phyloP scores from a whole-genome alignment of 2,797 vertebrate species.

The Neosilurus hyrtlii region DNA sequence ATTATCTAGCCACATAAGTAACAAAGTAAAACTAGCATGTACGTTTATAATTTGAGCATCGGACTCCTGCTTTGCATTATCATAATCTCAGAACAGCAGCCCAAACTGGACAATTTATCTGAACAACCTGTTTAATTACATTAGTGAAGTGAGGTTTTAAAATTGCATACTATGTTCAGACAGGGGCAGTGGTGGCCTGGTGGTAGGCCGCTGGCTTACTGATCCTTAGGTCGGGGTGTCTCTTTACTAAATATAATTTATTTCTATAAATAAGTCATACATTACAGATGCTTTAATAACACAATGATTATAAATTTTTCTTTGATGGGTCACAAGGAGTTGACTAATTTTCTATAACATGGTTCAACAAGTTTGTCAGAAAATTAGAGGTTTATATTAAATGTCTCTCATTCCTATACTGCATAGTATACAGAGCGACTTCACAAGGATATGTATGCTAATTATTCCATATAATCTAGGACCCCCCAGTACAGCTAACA shows the following conservation, averaged over 20 bases:
- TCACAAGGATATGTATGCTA: no score
- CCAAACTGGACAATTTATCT: neutral
- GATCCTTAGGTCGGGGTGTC: no score
- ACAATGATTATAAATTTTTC: neutral
- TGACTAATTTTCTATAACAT: neutral
- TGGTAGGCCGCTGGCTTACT: no score
- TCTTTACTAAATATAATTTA: no score
- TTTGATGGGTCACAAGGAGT: neutral
- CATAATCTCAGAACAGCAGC: neutral
- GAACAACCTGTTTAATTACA: neutral
- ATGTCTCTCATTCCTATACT: neutral
- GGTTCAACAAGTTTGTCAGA: neutral
- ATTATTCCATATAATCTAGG: no score
- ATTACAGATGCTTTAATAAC: neutral
- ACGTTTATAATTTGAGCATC: neutral
- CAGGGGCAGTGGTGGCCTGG: no score
- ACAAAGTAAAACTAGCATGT: neutral
- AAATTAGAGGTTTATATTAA: neutral
- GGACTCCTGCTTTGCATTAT: neutral
- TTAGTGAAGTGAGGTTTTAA: neutral
- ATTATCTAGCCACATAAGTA: no score
- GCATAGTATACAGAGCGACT: neutral
- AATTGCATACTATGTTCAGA: neutral
- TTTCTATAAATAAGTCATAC: no score
- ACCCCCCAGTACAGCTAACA: no score